These are phyloP conservation scores for Sinocyclocheilus grahami DNA, from an alignment of 2,113 vertebrate genomes.

Conservation along the genomic window DNA sequence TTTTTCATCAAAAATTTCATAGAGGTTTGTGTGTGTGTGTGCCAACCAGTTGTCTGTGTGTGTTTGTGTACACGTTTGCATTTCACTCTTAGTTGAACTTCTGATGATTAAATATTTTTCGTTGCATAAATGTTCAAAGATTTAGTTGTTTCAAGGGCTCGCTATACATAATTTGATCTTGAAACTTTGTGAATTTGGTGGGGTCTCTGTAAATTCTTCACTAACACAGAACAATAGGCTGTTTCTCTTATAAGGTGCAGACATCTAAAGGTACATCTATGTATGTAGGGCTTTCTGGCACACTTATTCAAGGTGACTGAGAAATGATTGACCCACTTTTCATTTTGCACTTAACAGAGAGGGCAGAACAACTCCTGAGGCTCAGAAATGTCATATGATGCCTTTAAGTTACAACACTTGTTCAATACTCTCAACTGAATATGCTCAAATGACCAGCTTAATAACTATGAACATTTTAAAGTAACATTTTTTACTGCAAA, in stretches of 20 bases:
- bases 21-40: not conserved
- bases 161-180: not conserved
- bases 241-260: not conserved
- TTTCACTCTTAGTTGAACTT: not conserved
- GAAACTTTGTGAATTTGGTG: not conserved
- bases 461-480: not conserved
- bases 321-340: constrained; percentile 32
- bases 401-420: not conserved
- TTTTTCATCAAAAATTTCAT: not conserved
- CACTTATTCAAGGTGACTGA: constrained; percentile 32
- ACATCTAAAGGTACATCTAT: not conserved
- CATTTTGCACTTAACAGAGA: not conserved
- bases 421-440: no score
- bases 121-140: not conserved
- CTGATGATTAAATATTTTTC: not conserved
- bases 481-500: not conserved
- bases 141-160: not conserved
- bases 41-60: no score
- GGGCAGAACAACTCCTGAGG: constrained; percentile 1
- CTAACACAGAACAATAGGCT: not conserved
- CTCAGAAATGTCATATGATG: not conserved
- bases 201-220: not conserved
- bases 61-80: not conserved
- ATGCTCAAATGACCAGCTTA: not conserved
- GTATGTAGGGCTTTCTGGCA: constrained; percentile 11